Conservation (phyloP, 2,888 invertebrate genomes). For the Melipona beecheii region DNA sequence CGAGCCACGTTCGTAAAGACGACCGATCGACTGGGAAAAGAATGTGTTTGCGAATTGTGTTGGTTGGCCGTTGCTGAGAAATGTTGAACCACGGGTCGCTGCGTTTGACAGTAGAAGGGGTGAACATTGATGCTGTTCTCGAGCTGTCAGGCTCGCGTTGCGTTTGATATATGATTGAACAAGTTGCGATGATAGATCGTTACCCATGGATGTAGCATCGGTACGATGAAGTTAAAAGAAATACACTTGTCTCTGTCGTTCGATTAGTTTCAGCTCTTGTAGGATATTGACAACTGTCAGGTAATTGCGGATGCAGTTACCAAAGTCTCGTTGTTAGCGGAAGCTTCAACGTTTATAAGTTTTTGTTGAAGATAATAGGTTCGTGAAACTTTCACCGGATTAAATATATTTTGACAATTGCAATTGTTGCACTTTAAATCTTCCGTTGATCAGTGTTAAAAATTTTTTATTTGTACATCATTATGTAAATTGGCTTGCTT, state of each 20-base stretch:
- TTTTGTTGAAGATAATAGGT: too few species aligned
- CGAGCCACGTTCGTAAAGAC: neutral
- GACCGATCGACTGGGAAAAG: neutral
- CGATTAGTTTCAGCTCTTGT: neutral
- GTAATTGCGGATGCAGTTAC: too few species aligned
- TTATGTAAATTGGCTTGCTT: too few species aligned
- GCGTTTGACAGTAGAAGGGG: slow-evolving; percentile 17
- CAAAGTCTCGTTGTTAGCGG: too few species aligned
- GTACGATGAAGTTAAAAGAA: neutral
- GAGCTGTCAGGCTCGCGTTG: slow-evolving; percentile 4
- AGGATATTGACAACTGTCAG: neutral
- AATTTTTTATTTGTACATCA: too few species aligned
- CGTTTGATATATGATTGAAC: slow-evolving; percentile 22
- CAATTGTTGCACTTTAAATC: too few species aligned
- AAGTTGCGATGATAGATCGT: neutral
- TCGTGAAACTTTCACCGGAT: too few species aligned
- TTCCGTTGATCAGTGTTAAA: too few species aligned
- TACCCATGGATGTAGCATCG: neutral
- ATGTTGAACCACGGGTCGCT: slow-evolving; percentile 5
- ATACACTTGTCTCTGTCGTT: neutral
- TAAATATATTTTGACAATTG: too few species aligned
- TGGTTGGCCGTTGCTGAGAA: neutral
- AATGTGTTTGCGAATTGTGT: neutral
- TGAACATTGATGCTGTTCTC: slow-evolving; percentile 5
- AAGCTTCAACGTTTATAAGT: too few species aligned